Percentiles rank a stretch among this genome's conserved stretches.
Evolutionary conservation across 1,140 invertebrate species (phyloP).

Genomic region (Druon quercuslanigerum): DNA sequence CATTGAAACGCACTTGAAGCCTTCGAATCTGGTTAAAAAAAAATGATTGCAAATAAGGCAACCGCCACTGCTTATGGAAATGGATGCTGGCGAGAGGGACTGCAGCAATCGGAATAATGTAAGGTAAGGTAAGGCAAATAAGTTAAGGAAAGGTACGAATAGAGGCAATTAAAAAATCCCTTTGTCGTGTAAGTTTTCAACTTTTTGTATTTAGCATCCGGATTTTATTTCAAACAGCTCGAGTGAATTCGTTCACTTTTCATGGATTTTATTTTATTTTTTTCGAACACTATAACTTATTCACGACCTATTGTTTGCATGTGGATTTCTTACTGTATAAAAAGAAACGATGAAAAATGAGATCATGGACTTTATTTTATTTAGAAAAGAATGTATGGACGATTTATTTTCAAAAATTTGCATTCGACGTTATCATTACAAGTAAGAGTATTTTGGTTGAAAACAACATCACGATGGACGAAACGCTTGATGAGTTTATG

Average conservation of each 20-base stretch:
- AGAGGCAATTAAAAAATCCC: no score
- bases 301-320: no score
- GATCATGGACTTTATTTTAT: conserved; percentile 48
- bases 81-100: background rate
- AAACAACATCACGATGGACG: conserved; percentile 52
- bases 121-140: no score
- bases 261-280: background rate
- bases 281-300: no score
- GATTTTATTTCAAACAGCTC: no score
- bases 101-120: background rate
- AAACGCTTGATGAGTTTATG: conserved; percentile 46
- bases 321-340: background rate
- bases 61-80: background rate
- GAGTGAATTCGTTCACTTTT: no score
- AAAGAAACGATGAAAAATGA: conserved; percentile 37
- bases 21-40: background rate
- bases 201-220: no score
- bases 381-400: conserved; percentile 69
- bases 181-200: no score
- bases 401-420: conserved; percentile 66
- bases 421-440: conserved; percentile 53
- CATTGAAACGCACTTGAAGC: background rate
- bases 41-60: background rate
- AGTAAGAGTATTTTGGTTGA: conserved; percentile 58
- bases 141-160: no score